phyloP scores from a whole-genome alignment of 2,113 vertebrate species.

The Sardina pilchardus region DNA sequence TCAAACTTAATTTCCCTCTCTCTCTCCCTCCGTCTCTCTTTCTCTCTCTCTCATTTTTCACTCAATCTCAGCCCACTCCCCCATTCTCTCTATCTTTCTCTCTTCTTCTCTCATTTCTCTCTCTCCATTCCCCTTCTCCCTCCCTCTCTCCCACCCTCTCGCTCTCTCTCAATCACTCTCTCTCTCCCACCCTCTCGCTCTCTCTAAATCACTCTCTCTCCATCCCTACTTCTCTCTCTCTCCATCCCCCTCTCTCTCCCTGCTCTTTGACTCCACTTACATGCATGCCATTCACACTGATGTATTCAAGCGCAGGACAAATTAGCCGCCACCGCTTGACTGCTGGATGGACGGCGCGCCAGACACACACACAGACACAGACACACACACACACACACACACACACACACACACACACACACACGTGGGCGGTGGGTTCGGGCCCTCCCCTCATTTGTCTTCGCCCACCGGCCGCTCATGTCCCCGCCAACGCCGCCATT shows the following conservation, averaged over 20 bases:
- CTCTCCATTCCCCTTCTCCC: neutral
- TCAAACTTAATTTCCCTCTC: neutral
- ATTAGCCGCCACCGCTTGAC: conserved; percentile 54
- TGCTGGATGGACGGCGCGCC: conserved; percentile 23
- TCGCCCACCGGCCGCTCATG: conserved; percentile 52
- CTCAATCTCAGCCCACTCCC: no score
- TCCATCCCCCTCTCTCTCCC: neutral
- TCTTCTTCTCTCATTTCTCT: no score
- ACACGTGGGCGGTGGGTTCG: conserved; percentile 33
- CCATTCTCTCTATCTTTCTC: no score
- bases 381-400: no score
- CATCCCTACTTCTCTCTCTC: neutral
- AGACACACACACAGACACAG: neutral
- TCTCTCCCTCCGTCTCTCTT: neutral
- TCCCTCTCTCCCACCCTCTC: neutral
- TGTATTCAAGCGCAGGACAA: conserved; percentile 61
- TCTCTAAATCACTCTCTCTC: neutral
- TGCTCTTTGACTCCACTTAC: conserved; percentile 53
- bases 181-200: neutral
- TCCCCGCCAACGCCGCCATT: conserved; percentile 54
- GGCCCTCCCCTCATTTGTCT: conserved; percentile 66
- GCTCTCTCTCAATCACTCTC: no score
- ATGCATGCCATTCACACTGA: conserved; percentile 58
- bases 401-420: no score
- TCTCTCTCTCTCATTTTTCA: neutral